These are phyloP conservation scores for Typhlichthys subterraneus DNA, from an alignment of 2,797 vertebrate genomes.

Conservation along the genomic window DNA sequence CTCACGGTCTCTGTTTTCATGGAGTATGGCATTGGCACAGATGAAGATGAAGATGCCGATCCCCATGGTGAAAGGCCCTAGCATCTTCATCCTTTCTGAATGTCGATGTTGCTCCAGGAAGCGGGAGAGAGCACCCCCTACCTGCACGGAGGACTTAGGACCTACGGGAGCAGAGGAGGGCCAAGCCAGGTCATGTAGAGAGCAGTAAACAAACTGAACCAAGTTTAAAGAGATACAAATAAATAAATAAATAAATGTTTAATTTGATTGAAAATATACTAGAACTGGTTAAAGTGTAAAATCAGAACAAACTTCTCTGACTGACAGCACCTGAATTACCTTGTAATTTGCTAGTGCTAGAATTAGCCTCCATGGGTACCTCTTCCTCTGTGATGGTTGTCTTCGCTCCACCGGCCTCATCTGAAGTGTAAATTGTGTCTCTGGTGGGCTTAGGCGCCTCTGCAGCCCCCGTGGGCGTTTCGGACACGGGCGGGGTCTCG, in stretches of 20 bases:
- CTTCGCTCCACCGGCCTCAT: constrained; percentile 21
- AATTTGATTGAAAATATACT: background rate
- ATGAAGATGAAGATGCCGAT: constrained; percentile 99
- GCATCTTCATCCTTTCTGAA: constrained; percentile 97
- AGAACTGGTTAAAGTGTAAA: background rate
- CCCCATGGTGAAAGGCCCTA: constrained; percentile 98
- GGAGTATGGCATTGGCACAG: constrained; percentile 96
- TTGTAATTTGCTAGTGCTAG: constrained; percentile 36
- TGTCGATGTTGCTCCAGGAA: constrained; percentile 93
- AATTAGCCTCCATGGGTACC: background rate
- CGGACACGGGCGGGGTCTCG: constrained; percentile 18
- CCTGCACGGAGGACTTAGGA: constrained; percentile 34
- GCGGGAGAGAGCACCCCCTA: constrained; percentile 70
- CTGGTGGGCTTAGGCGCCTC: constrained; percentile 35
- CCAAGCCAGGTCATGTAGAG: background rate
- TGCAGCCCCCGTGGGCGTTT: constrained; percentile 26
- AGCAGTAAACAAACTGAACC: background rate
- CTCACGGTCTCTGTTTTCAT: constrained; percentile 96
- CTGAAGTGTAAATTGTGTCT: background rate
- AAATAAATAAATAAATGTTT: too few species aligned
- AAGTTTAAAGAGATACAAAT: too few species aligned
- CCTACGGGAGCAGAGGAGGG: constrained; percentile 25
- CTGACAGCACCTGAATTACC: constrained; percentile 32
- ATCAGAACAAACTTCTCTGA: too few species aligned
- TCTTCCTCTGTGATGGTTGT: constrained; percentile 17